Conservation (phyloP, 2,797 vertebrate species). For the Pteronotus mesoamericanus region DNA sequence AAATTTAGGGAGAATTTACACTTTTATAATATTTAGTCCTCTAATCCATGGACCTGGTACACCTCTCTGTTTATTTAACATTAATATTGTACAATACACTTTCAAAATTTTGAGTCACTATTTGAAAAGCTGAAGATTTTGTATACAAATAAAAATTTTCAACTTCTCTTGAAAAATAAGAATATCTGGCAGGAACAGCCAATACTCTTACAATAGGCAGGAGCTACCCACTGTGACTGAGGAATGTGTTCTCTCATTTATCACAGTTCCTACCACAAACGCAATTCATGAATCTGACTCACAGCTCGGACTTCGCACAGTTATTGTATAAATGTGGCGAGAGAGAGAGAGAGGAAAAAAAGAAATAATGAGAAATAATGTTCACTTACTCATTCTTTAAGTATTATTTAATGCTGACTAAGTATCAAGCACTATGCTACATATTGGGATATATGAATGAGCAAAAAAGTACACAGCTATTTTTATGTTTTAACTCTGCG, state of each 20-base stretch:
- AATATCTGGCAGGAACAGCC: background rate
- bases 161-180: background rate
- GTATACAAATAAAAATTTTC: background rate
- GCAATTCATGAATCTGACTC: background rate
- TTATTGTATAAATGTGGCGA: background rate
- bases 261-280: background rate
- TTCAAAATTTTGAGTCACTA: background rate
- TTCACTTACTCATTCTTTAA: background rate
- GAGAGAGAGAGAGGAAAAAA: too few species aligned
- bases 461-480: background rate
- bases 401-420: background rate
- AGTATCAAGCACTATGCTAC: background rate
- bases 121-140: background rate
- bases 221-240: background rate
- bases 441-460: background rate
- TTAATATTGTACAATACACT: background rate
- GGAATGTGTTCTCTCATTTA: background rate
- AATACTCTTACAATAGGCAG: background rate
- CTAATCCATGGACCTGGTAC: background rate
- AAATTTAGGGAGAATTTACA: background rate
- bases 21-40: background rate
- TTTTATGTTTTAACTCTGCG: background rate
- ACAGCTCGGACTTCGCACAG: background rate
- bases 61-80: background rate
- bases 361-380: background rate